Percentiles rank a stretch among this genome's conserved stretches.
Conservation (phyloP, 2,797 vertebrate genomes). For the Trachops cirrhosus region DNA sequence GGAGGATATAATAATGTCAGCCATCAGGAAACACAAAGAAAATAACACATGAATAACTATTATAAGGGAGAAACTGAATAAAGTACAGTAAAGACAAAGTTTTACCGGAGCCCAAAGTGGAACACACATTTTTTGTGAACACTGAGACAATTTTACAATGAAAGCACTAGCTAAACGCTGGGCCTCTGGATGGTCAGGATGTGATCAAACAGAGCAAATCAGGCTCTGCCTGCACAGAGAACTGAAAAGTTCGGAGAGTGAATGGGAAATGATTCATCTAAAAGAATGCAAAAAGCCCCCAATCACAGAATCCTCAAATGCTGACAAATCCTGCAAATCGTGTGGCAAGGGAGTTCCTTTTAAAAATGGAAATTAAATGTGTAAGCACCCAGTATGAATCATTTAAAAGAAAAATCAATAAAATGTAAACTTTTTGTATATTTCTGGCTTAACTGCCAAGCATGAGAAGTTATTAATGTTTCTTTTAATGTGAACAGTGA, state of each 20-base stretch:
- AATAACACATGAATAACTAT: neutral
- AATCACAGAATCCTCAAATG: neutral
- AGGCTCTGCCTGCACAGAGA: neutral
- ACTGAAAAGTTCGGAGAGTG: neutral
- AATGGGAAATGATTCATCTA: neutral
- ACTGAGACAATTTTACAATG: neutral
- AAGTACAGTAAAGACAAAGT: neutral
- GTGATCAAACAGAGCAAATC: neutral
- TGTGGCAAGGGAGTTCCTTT: neutral
- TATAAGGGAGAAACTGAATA: neutral
- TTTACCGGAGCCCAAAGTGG: neutral
- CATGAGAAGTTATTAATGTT: neutral
- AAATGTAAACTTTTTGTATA: neutral
- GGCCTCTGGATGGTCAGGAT: neutral
- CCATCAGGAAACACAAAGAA: neutral
- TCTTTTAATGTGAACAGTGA: neutral
- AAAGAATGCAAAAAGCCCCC: neutral
- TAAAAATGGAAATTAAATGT: neutral
- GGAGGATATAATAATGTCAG: neutral
- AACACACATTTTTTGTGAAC: neutral
- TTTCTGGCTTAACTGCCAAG: neutral
- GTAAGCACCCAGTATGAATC: neutral
- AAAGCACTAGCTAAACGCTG: neutral
- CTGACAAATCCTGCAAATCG: neutral
- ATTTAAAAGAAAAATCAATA: neutral